Evolutionary conservation across 2,888 invertebrate species (phyloP).

Genomic region (Lomographa bimaculata): DNA sequence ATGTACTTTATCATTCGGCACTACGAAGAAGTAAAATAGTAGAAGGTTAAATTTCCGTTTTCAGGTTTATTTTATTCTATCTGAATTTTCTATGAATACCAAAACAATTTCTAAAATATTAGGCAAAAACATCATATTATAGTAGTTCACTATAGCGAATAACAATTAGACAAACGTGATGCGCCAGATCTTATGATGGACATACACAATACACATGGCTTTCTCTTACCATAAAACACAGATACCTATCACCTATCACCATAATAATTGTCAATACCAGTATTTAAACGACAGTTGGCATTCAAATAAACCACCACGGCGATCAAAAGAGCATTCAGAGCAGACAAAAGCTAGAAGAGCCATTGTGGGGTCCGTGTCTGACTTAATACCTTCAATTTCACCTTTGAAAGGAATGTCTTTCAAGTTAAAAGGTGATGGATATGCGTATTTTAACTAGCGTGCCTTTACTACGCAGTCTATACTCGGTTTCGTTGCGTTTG

Average conservation of each 20-base stretch:
- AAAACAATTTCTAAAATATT: too few species aligned
- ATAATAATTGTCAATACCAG: constrained; percentile 17
- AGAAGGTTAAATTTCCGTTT: too few species aligned
- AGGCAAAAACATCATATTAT: too few species aligned
- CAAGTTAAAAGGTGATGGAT: constrained; percentile 24
- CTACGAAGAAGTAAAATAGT: too few species aligned
- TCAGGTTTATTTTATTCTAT: too few species aligned
- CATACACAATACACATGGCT: too few species aligned
- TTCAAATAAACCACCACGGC: constrained; percentile 33
- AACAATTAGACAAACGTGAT: too few species aligned
- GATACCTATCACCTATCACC: constrained; percentile 1
- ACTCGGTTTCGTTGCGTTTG: not conserved
- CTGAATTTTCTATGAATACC: too few species aligned
- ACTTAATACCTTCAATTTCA: constrained; percentile 61
- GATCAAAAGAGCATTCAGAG: constrained; percentile 37
- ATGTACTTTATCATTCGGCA: too few species aligned
- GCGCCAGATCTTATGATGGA: too few species aligned
- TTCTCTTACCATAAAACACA: constrained; percentile 1
- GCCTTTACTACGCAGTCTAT: not conserved
- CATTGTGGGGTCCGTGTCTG: constrained; percentile 56
- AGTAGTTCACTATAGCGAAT: too few species aligned
- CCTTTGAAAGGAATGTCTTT: constrained; percentile 56
- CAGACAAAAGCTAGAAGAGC: constrained; percentile 61
- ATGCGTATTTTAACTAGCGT: not conserved
- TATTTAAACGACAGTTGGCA: constrained; percentile 19